Evolutionary conservation across 2,113 vertebrate genomes (phyloP).

Genomic region (Gallinago jamesoni): DNA sequence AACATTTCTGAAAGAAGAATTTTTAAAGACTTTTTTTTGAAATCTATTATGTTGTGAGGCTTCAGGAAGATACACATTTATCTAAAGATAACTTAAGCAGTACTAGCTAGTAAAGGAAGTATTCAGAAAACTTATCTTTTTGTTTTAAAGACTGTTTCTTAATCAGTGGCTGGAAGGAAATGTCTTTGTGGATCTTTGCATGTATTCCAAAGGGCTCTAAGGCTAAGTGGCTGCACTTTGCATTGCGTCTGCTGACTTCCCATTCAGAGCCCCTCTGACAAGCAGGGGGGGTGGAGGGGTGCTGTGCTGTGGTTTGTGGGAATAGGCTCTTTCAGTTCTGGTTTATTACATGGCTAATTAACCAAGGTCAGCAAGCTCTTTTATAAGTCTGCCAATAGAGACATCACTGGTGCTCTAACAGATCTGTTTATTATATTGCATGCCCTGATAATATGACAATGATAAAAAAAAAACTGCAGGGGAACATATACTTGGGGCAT

Average conservation of each 20-base stretch:
- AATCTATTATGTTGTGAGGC: background rate
- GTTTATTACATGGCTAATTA: slow-evolving; percentile 80
- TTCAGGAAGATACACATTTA: background rate
- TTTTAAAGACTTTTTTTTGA: background rate
- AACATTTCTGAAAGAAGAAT: background rate
- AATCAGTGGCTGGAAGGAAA: slow-evolving; percentile 27
- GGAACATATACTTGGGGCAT: background rate
- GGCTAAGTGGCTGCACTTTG: slow-evolving; percentile 60
- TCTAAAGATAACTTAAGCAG: background rate
- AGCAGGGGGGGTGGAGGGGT: slow-evolving; percentile 53
- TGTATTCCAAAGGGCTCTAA: slow-evolving; percentile 25
- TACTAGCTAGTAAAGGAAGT: background rate
- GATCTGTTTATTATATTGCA: slow-evolving; percentile 55
- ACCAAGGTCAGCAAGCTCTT: slow-evolving; percentile 71
- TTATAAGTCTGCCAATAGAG: slow-evolving; percentile 65
- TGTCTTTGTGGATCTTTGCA: slow-evolving; percentile 58
- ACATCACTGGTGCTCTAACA: slow-evolving; percentile 57
- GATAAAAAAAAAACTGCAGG: background rate
- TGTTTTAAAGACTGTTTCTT: slow-evolving; percentile 9
- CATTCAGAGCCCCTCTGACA: slow-evolving; percentile 64
- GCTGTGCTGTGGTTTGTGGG: slow-evolving; percentile 70
- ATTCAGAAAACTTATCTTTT: background rate
- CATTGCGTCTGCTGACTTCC: slow-evolving; percentile 54
- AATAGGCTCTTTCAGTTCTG: slow-evolving; percentile 73
- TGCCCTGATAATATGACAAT: background rate